phyloP scores from a whole-genome alignment of 2,888 invertebrate genomes.

The Melanotus villosus region DNA sequence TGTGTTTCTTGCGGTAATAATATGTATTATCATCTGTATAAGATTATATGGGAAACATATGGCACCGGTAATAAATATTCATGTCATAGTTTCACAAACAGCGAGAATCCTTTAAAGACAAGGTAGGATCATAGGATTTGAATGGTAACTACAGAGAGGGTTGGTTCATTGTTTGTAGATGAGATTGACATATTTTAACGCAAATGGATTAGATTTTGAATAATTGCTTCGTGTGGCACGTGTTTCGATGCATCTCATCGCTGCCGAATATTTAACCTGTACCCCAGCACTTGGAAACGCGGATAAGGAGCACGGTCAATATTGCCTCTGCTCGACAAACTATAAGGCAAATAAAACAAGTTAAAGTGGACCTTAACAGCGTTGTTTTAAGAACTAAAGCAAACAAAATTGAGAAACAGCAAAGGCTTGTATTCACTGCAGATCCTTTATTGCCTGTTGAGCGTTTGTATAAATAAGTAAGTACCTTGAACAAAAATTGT shows the following conservation, averaged over 20 bases:
- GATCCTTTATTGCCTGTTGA: not conserved
- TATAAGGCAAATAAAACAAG: constrained; percentile 2
- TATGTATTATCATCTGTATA: constrained; percentile 22
- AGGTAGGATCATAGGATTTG: constrained; percentile 21
- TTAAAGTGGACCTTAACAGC: not conserved
- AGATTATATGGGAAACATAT: constrained; percentile 19
- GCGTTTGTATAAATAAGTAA: not conserved
- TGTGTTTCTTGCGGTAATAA: constrained; percentile 17
- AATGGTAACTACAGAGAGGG: constrained; percentile 19
- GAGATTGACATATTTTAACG: constrained; percentile 25
- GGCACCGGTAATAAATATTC: constrained; percentile 17
- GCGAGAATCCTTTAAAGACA: constrained; percentile 20
- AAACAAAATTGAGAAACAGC: not conserved
- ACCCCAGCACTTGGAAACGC: not conserved
- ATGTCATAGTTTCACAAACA: constrained; percentile 21
- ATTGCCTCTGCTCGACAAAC: not conserved
- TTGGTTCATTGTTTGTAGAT: constrained; percentile 19
- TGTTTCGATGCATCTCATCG: constrained; percentile 14
- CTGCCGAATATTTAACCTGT: constrained; percentile 1
- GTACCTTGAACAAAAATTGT: too few species aligned
- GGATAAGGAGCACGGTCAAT: constrained; percentile 6
- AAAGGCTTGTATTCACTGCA: not conserved
- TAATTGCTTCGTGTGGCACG: constrained; percentile 8
- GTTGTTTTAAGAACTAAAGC: not conserved
- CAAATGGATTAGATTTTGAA: constrained; percentile 22